A percentile compares a stretch with the other conserved stretches of the same genome.
Conservation (phyloP, 2,113 vertebrate genomes). For the Heterotis niloticus region DNA sequence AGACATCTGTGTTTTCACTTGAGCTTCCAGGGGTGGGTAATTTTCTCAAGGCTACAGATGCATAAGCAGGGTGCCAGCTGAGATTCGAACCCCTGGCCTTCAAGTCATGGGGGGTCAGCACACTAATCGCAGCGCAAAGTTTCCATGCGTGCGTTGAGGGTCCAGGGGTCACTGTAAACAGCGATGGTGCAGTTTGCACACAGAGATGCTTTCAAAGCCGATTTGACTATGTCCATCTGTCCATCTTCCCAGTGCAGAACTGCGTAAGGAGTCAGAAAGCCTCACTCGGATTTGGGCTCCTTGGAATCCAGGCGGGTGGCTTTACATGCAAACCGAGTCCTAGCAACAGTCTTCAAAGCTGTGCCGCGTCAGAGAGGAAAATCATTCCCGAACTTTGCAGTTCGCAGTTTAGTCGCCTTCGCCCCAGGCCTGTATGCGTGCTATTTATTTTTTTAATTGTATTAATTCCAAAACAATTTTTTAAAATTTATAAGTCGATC, state of each 20-base stretch:
- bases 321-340: neutral
- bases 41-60: too few species aligned
- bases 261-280: neutral
- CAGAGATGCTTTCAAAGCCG: neutral
- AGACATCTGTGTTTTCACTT: too few species aligned
- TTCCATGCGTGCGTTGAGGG: too few species aligned
- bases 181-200: too few species aligned
- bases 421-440: neutral
- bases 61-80: neutral
- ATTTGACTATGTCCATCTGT: neutral
- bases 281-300: too few species aligned
- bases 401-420: neutral
- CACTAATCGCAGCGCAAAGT: too few species aligned
- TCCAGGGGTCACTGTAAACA: too few species aligned
- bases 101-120: neutral
- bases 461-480: slow-evolving; percentile 13
- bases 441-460: neutral
- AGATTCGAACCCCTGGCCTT: neutral
- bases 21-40: too few species aligned
- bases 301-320: neutral
- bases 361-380: neutral
- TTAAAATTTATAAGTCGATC: neutral
- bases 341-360: neutral
- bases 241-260: neutral
- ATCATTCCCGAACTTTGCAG: too few species aligned